These are phyloP conservation scores for Aphis gossypii DNA, from an alignment of 1,140 invertebrate genomes.

Conservation along the genomic window DNA sequence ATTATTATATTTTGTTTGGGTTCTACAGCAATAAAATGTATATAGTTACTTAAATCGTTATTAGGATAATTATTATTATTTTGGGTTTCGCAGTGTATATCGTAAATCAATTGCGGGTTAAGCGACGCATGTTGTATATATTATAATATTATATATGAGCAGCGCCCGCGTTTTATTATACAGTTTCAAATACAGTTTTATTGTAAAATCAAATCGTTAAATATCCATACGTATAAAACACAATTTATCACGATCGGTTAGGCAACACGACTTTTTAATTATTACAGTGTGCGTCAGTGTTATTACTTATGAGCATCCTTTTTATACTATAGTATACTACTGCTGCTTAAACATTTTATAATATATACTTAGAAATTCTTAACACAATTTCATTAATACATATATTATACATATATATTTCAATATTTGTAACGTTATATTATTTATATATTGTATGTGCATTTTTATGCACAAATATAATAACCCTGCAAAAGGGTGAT, in stretches of 20 bases:
- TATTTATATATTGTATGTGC: background rate
- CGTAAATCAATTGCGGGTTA: background rate
- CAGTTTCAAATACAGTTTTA: slow-evolving; percentile 13
- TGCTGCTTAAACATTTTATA: background rate
- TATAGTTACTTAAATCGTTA: background rate
- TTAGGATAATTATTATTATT: slow-evolving; percentile 21
- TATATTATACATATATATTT: background rate
- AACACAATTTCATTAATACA: too few species aligned
- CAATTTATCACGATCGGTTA: background rate
- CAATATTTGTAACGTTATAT: background rate
- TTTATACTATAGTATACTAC: background rate
- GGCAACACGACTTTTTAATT: background rate
- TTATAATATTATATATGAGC: background rate
- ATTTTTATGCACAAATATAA: too few species aligned
- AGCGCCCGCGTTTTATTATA: background rate
- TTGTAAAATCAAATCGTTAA: slow-evolving; percentile 25
- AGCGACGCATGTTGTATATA: background rate
- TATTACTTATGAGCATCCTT: background rate
- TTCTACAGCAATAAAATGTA: background rate
- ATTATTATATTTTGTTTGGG: slow-evolving; percentile 7
- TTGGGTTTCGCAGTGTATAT: background rate
- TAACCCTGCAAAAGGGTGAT: too few species aligned
- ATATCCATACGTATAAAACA: background rate
- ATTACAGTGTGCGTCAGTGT: background rate
- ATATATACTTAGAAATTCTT: too few species aligned